phyloP scores from a whole-genome alignment of 2,888 invertebrate genomes.

The Athalia circularis region DNA sequence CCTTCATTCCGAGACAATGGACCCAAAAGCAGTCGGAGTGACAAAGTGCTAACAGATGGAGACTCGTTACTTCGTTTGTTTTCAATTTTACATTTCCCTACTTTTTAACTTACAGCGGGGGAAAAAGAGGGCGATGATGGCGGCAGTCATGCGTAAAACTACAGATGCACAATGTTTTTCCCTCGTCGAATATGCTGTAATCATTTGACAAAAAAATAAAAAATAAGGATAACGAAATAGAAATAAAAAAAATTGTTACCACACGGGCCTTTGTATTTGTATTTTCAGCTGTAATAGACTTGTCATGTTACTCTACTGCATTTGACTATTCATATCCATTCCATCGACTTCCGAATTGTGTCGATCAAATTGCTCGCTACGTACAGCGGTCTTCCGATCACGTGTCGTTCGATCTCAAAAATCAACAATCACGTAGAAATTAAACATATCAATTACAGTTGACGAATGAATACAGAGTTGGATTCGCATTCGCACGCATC shows the following conservation, averaged over 20 bases:
- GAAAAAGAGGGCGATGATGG: not conserved
- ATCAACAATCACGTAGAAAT: not conserved
- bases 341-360: not conserved
- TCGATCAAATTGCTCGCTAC: not conserved
- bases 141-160: not conserved
- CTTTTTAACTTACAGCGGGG: not conserved
- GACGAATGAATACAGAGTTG: too few relatives aligned
- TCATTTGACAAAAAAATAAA: too few relatives aligned
- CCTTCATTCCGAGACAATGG: conserved; percentile 34
- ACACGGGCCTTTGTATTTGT: not conserved
- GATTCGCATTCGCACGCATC: too few relatives aligned
- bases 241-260: not conserved
- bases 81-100: conserved; percentile 28
- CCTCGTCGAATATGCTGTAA: too few relatives aligned
- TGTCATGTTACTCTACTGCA: not conserved
- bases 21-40: conserved; percentile 9
- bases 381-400: not conserved
- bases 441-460: too few relatives aligned
- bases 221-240: too few relatives aligned
- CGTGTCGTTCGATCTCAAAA: not conserved
- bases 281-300: not conserved
- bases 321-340: not conserved
- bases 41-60: conserved; percentile 36
- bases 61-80: conserved; percentile 42
- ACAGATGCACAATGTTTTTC: not conserved